These are phyloP conservation scores for Pseudolaguvia tuberculata DNA, from an alignment of 2,113 vertebrate species.

Conservation along the genomic window DNA sequence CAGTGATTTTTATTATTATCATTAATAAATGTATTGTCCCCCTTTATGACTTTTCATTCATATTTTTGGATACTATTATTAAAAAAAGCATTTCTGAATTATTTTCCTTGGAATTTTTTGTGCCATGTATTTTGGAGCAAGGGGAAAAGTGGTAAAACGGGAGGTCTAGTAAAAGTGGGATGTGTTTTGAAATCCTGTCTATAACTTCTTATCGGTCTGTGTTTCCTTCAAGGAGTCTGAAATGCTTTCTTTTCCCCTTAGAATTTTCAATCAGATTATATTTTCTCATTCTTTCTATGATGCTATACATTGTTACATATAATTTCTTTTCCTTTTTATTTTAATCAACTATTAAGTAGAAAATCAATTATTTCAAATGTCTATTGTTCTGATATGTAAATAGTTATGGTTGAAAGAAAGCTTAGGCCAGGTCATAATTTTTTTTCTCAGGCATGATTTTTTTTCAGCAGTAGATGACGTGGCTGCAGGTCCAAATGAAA, in stretches of 20 bases:
- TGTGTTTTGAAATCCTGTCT: constrained; percentile 40
- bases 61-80: background rate
- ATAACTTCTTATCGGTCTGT: constrained; percentile 45
- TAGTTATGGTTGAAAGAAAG: background rate
- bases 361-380: constrained; percentile 1
- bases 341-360: background rate
- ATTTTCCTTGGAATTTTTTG: background rate
- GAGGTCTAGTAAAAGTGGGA: constrained; percentile 9
- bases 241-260: constrained; percentile 44
- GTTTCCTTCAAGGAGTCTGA: constrained; percentile 57
- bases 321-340: too few species aligned
- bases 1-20: too few species aligned
- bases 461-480: constrained; percentile 60
- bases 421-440: background rate
- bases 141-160: background rate
- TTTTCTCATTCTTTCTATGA: constrained; percentile 5
- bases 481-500: constrained; percentile 54
- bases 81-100: background rate
- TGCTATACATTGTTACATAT: background rate
- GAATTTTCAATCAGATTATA: constrained; percentile 8
- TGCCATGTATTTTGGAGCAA: background rate
- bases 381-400: background rate
- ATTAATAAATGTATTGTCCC: background rate
- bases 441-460: constrained; percentile 27
- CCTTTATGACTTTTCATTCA: background rate